A percentile compares a stretch with the other conserved stretches of the same genome.
phyloP scores from a whole-genome alignment of 2,113 vertebrate species.

The Macaca mulatta region DNA sequence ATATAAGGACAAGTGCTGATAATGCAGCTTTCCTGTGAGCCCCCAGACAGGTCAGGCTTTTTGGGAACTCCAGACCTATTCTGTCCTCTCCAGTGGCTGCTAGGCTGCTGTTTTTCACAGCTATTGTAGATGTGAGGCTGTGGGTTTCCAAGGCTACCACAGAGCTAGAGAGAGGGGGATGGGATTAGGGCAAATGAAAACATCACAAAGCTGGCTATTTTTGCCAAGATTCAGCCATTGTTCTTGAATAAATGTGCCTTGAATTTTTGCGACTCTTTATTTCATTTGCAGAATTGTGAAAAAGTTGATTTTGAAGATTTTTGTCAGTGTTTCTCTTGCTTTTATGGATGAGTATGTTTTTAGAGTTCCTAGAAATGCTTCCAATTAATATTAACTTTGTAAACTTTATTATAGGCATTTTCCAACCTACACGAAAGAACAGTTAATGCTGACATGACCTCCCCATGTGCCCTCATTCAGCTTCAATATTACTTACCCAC shows the following conservation, averaged over 20 bases:
- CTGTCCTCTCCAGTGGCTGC: background rate
- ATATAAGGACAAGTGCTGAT: background rate
- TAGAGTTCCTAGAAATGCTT: background rate
- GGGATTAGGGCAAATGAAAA: background rate
- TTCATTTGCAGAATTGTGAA: constrained; percentile 21
- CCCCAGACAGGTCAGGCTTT: background rate
- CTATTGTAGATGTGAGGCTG: background rate
- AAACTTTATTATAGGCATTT: background rate
- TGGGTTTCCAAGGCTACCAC: background rate
- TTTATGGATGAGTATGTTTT: background rate
- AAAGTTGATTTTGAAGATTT: constrained; percentile 7
- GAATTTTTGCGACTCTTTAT: background rate
- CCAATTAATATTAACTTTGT: background rate
- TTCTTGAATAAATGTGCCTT: background rate
- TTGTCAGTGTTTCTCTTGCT: background rate
- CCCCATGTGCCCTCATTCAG: background rate
- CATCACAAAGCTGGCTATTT: no score
- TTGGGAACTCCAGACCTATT: background rate
- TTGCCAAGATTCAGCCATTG: background rate
- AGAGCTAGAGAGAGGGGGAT: background rate
- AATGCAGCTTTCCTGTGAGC: background rate
- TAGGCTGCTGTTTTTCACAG: background rate
- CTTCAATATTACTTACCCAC: background rate
- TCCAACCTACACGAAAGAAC: background rate
- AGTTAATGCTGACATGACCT: background rate